Base-by-base conservation (phyloP, 2,888 invertebrate genomes). In the Leptopilina drosophilae region DNA sequence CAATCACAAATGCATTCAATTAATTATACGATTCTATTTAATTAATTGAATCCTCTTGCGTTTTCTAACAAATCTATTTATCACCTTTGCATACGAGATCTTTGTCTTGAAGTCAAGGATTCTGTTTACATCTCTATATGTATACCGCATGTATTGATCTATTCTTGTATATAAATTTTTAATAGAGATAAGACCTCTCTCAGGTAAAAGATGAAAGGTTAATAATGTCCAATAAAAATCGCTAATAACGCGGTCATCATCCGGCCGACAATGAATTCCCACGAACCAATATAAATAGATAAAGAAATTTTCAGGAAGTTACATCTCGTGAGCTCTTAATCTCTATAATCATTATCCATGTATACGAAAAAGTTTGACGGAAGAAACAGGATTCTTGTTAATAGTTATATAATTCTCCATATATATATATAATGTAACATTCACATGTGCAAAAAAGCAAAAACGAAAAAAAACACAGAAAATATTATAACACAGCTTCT, bases 221-320 rank as follows among this genome's bases (percentile, higher is more conserved):
- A 69, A 7, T 53, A 14, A 53, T 69, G 69, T 69, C 53, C 53
- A 53, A 69, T 69, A 69, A 69, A 69, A 69, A 69, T 69, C 2
- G 53, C 69, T 69, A 69, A 69, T 69, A 69, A 53, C 69, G 69
- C 26, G 69, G 69, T 26, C 69, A 69, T 69, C 69, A 69, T 53
- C 53, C 69, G 53, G 53, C 69, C 69, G 69, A 69, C 69, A 69
- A 69, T 69, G 69, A 69, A 53, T 69, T 69, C 69, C 33, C 53
- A 69, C 69, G 69, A 69, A 69, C 69, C 53, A 53, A 26, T 69
- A 69, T 53, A 53, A 69, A 69, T 69, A 69, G 26, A 33, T 14
- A 69, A 69, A 69, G 69, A 53, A 69, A 53, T 7, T 53, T 53
- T 69, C 69, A 69, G 69, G 69, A 69, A 69, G 69, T 69, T 69